These are phyloP conservation scores for Malurus alboscapulatus DNA, from an alignment of 2,113 vertebrate genomes.

Conservation along the genomic window DNA sequence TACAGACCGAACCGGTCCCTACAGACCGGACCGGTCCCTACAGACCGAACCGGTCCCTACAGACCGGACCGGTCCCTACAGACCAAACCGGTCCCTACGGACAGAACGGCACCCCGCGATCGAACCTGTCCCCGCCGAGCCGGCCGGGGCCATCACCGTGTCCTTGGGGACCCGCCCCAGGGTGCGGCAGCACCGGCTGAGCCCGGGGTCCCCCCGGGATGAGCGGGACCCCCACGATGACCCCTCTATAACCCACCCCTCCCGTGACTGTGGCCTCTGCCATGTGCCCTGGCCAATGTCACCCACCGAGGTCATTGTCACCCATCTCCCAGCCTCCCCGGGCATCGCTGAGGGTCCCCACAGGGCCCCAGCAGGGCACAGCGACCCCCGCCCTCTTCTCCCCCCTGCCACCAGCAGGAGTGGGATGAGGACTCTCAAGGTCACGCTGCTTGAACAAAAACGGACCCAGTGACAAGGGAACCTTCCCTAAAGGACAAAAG, in stretches of 20 bases:
- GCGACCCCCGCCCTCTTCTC: too few relatives aligned
- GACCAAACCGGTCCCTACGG: fast-evolving
- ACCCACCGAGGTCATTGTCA: not conserved
- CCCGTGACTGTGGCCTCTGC: not conserved
- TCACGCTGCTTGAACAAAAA: not conserved
- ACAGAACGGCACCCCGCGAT: not conserved
- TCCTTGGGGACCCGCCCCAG: not conserved
- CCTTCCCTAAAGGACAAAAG: fast-evolving
- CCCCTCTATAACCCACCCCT: not conserved
- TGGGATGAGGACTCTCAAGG: not conserved
- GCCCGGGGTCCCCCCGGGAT: not conserved
- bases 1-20: not conserved
- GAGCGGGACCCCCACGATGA: not conserved
- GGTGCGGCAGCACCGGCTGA: not conserved
- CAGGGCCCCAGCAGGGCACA: too few relatives aligned
- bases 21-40: not conserved
- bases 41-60: not conserved
- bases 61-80: not conserved
- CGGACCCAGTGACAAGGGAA: fast-evolving
- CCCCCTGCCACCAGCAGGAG: fast-evolving
- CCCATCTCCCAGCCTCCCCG: not conserved
- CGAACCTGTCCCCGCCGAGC: not conserved
- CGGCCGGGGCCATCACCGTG: not conserved
- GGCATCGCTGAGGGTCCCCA: not conserved
- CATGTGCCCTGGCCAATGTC: not conserved